Base-by-base conservation (phyloP, 2,797 vertebrate genomes). In the Anabacerthia variegaticeps region DNA sequence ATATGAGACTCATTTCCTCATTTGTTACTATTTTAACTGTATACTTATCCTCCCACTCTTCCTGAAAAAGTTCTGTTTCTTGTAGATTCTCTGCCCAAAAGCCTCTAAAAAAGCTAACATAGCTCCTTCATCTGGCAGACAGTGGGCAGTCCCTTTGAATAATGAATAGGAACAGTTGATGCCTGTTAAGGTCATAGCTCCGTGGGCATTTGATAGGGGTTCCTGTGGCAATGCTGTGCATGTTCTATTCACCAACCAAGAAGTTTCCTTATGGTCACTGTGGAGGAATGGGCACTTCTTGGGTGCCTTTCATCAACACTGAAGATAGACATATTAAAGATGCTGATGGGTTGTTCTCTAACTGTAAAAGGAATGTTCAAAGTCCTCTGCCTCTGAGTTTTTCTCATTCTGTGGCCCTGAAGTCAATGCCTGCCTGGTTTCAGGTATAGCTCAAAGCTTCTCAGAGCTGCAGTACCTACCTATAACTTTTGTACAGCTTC, bases 31-130 rank as follows among this genome's bases (percentile, higher is more conserved):
- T 96, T 95, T 95, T 89, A 94, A 84, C 94, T 9, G 0, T 91
- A 63, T 67, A 79, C 86, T 96, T 95, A 94, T 95, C 92, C 88
- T 95, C 94, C 94, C 63, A 93, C 94, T 93, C 73, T 93, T 94
- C 83, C 95, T 89, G 83, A 91, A 93, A 81, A 88, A 62, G 62
- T 73, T 77, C 65, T 88, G 24, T 69, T 93, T 86, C 79, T 78
- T 91, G 69, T 86, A 78, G 85, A 78, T 68, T 90, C 30, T 75
- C 58, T 2, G 0, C 28, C 62, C 30, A 20, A 49, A 83, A 87
- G 30, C 24, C 10, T 18, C 62, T 62, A 17, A 54, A 32, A 83
- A 83, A 81, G n/a, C 58, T 32, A 21, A n/a, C 4, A 6, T 17
- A 52, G 20, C 27, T 61, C 30, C 61, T 92, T 66, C 72, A 62